These are phyloP conservation scores for Ispidina picta DNA, from an alignment of 2,797 vertebrate genomes.

Conservation along the genomic window DNA sequence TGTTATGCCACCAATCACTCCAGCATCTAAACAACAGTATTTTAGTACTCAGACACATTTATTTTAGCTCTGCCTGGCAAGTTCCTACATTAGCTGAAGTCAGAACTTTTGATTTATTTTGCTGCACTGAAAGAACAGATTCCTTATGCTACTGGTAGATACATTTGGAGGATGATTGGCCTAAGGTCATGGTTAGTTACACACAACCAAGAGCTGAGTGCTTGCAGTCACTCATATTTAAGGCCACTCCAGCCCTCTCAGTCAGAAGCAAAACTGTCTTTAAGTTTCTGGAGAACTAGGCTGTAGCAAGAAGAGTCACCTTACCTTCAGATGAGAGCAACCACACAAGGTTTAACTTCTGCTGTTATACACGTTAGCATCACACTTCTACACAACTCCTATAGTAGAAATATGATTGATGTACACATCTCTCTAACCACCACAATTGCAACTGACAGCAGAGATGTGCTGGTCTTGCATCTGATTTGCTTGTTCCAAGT, in stretches of 20 bases:
- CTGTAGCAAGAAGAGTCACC: background rate
- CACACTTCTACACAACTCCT: background rate
- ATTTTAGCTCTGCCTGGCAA: background rate
- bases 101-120: background rate
- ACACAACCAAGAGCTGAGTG: background rate
- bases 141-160: background rate
- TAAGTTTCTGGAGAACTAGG: background rate
- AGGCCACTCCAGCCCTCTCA: background rate
- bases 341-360: background rate
- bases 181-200: background rate
- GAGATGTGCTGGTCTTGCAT: background rate
- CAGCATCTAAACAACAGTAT: background rate
- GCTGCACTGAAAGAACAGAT: background rate
- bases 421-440: background rate
- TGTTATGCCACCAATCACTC: conserved; percentile 15
- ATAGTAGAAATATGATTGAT: background rate
- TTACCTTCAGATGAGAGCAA: background rate
- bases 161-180: background rate
- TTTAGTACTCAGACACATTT: background rate
- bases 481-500: background rate
- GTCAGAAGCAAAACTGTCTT: background rate
- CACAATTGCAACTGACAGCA: background rate
- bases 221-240: background rate
- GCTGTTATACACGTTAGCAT: background rate
- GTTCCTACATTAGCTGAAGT: background rate